phyloP scores from a whole-genome alignment of 2,888 invertebrate species.

The Amiota communis region DNA sequence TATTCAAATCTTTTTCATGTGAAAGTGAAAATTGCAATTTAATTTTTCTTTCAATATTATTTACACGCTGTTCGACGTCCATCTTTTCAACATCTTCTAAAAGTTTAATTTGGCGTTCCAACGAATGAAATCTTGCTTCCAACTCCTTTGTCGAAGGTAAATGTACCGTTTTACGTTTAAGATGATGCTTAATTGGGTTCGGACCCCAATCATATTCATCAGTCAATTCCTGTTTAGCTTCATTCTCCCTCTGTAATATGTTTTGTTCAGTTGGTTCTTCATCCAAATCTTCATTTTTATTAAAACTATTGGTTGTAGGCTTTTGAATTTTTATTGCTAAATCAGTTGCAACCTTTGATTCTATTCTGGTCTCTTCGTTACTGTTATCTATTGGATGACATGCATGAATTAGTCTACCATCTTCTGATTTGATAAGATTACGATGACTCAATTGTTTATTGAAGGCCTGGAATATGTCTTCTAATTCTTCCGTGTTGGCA shows the following conservation, averaged over 20 bases:
- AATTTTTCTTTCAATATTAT: slow-evolving; percentile 68
- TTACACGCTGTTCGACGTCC: slow-evolving; percentile 65
- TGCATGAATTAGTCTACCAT: slow-evolving; percentile 50
- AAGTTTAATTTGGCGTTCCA: slow-evolving; percentile 67
- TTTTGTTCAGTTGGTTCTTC: slow-evolving; percentile 26
- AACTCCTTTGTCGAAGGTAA: slow-evolving; percentile 69
- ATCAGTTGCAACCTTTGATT: slow-evolving; percentile 59
- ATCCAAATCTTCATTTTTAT: slow-evolving; percentile 18
- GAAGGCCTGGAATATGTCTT: slow-evolving; percentile 65
- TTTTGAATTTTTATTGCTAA: slow-evolving; percentile 63
- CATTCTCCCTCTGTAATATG: background rate
- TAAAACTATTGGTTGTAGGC: slow-evolving; percentile 50
- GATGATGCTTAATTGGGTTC: slow-evolving; percentile 64
- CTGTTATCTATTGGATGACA: slow-evolving; percentile 39
- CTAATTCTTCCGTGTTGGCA: slow-evolving; percentile 68
- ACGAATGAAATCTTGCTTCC: slow-evolving; percentile 66
- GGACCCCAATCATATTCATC: slow-evolving; percentile 64
- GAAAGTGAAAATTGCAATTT: slow-evolving; percentile 68
- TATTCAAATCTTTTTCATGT: slow-evolving; percentile 66
- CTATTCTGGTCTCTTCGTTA: slow-evolving; percentile 44
- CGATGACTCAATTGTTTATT: slow-evolving; percentile 67
- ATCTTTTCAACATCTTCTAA: slow-evolving; percentile 69
- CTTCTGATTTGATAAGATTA: slow-evolving; percentile 56
- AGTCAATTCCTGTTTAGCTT: background rate
- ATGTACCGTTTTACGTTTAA: slow-evolving; percentile 66